Evolutionary conservation across 2,888 invertebrate species (phyloP).

Genomic region (Melikaiella ostensackeni): DNA sequence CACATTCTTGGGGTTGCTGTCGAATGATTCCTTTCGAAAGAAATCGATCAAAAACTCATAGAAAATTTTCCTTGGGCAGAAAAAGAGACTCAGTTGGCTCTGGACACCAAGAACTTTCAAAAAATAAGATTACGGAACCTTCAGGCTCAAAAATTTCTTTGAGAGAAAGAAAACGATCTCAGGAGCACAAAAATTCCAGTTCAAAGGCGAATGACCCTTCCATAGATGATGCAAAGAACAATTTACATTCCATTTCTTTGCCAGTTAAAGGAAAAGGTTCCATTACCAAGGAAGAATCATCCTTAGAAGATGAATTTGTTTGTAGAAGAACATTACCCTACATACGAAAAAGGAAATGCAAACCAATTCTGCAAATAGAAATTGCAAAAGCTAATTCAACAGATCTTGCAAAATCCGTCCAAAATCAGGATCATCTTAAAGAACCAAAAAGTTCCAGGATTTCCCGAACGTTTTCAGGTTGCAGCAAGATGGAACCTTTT

Average conservation of each 20-base stretch:
- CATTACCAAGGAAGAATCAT: background rate
- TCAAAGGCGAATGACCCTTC: slow-evolving; percentile 38
- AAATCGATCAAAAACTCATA: slow-evolving; percentile 2
- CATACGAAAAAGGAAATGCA: slow-evolving; percentile 47
- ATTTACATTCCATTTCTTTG: background rate
- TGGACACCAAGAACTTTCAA: background rate
- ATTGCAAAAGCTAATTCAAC: too few relatives aligned
- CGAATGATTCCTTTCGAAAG: slow-evolving; percentile 15
- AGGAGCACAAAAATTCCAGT: slow-evolving; percentile 20
- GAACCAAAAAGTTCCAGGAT: background rate
- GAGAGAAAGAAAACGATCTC: slow-evolving; percentile 24
- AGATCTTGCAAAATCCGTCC: background rate
- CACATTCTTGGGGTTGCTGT: slow-evolving; percentile 14
- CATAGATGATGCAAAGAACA: slow-evolving; percentile 7
- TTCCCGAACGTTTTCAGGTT: slow-evolving; percentile 17
- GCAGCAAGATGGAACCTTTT: slow-evolving; percentile 46
- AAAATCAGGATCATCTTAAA: background rate
- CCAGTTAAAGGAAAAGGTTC: background rate
- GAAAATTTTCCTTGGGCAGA: background rate
- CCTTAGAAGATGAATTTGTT: slow-evolving; percentile 29
- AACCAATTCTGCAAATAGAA: slow-evolving; percentile 32
- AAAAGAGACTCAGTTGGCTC: background rate
- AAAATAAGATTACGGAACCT: background rate
- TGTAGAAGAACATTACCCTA: slow-evolving; percentile 49
- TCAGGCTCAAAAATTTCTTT: background rate